Conservation (phyloP, 2,113 vertebrate genomes). For the Petaurus breviceps region DNA sequence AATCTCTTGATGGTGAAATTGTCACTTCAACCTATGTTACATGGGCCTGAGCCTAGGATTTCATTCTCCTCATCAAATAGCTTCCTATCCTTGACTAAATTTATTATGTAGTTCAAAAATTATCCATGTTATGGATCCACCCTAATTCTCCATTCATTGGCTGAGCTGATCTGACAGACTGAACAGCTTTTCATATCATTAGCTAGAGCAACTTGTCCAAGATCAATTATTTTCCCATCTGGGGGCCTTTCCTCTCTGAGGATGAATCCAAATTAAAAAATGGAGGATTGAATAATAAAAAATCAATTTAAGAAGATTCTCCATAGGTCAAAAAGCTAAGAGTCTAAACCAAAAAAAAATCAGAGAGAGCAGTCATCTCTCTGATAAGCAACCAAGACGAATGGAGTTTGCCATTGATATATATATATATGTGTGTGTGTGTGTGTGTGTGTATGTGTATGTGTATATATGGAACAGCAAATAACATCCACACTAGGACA, state of each 20-base stretch:
- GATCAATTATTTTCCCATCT: background rate
- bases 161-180: background rate
- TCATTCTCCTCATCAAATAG: background rate
- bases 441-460: no score
- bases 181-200: background rate
- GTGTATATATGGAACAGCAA: background rate
- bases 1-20: background rate
- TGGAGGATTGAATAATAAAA: background rate
- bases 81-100: background rate
- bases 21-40: background rate
- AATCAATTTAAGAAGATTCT: background rate
- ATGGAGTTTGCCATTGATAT: background rate
- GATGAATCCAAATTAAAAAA: background rate
- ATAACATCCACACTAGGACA: background rate
- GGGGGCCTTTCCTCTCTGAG: background rate
- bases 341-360: background rate
- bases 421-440: no score
- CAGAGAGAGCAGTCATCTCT: background rate
- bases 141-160: background rate
- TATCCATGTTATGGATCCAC: background rate
- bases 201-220: background rate
- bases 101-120: background rate
- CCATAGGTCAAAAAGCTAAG: background rate
- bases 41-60: background rate
- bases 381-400: background rate